phyloP scores from a whole-genome alignment of 2,797 vertebrate species.

The Acipenser oxyrinchus region DNA sequence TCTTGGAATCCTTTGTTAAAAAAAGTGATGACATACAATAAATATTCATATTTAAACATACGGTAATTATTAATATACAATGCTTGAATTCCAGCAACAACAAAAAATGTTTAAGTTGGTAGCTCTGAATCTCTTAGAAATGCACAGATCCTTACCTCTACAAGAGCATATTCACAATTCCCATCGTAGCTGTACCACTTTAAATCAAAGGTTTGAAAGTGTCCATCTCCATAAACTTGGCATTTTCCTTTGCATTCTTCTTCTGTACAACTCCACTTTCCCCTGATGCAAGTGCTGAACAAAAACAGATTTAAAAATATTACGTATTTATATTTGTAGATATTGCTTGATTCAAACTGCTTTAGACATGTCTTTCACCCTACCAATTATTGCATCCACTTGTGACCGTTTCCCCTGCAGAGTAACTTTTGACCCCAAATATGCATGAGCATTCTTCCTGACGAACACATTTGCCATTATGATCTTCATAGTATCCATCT shows the following conservation, averaged over 20 bases:
- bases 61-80: too few species aligned
- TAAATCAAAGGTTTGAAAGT: slow-evolving; percentile 69
- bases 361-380: slow-evolving; percentile 13
- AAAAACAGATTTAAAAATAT: too few species aligned
- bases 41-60: too few species aligned
- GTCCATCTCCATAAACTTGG: slow-evolving; percentile 72
- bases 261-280: slow-evolving; percentile 59
- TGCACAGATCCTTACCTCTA: slow-evolving; percentile 54
- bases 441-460: slow-evolving; percentile 60
- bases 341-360: too few species aligned
- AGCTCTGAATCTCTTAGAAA: background rate
- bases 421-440: slow-evolving; percentile 54
- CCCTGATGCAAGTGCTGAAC: slow-evolving; percentile 53
- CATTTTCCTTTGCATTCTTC: slow-evolving; percentile 58
- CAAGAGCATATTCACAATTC: slow-evolving; percentile 70
- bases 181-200: slow-evolving; percentile 67
- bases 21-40: too few species aligned
- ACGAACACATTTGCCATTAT: slow-evolving; percentile 55
- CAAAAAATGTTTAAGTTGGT: too few species aligned
- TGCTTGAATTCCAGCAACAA: background rate
- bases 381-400: slow-evolving; percentile 67
- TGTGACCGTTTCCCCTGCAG: slow-evolving; percentile 46
- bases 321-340: too few species aligned
- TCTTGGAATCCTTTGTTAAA: background rate
- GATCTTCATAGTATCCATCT: slow-evolving; percentile 55